These are phyloP conservation scores for Vulpes vulpes DNA, from an alignment of 2,113 vertebrate genomes.

Conservation along the genomic window DNA sequence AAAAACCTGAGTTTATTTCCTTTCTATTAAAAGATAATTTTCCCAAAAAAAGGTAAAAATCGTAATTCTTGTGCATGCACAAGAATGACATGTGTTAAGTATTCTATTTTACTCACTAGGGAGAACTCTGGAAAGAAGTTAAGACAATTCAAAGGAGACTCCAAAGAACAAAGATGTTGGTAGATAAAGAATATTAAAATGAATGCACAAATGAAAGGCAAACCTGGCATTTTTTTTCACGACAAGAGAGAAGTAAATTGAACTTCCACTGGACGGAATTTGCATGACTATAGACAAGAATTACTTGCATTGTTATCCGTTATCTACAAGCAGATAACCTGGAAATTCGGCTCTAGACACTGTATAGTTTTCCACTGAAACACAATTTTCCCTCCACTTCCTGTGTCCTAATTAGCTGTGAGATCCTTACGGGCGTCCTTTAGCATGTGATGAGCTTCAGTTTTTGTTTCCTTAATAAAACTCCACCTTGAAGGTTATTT, in stretches of 20 bases:
- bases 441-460: neutral
- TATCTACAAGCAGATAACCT: neutral
- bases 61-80: neutral
- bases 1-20: neutral
- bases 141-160: neutral
- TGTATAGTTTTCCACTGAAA: neutral
- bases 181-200: neutral
- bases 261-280: neutral
- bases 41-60: neutral
- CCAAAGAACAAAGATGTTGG: neutral
- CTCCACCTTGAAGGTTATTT: neutral
- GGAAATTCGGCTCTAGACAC: neutral
- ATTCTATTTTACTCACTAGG: conserved; percentile 18
- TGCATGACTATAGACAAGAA: neutral
- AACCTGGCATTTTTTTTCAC: neutral
- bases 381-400: neutral
- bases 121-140: neutral
- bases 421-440: neutral
- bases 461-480: conserved; percentile 26
- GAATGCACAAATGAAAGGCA: neutral
- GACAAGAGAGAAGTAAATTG: neutral
- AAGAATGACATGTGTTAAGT: neutral
- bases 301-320: neutral
- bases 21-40: neutral
- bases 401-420: neutral